Conservation (phyloP, 2,113 vertebrate genomes). For the Oriolus oriolus region DNA sequence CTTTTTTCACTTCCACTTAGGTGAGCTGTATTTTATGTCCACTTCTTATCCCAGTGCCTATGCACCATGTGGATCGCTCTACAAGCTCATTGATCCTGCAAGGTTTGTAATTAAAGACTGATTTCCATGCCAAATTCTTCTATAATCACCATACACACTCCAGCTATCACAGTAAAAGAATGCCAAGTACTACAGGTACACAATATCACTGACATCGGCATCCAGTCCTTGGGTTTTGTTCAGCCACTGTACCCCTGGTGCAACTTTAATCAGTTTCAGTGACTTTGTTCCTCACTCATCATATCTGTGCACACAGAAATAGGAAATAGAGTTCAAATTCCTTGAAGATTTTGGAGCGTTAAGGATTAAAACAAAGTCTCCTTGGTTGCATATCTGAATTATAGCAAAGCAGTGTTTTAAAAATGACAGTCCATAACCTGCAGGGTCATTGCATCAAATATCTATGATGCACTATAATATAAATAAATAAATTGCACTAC, state of each 20-base stretch:
- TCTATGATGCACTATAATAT: not conserved
- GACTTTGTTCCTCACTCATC: not conserved
- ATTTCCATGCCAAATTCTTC: not conserved
- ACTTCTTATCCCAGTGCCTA: constrained; percentile 78
- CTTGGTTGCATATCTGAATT: not conserved
- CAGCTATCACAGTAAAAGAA: not conserved
- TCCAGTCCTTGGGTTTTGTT: not conserved
- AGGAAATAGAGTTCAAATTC: not conserved
- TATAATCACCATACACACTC: not conserved
- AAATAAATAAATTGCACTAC: not conserved
- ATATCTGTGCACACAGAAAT: not conserved
- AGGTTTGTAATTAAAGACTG: constrained; percentile 69
- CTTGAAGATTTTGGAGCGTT: not conserved
- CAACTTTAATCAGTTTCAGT: not conserved
- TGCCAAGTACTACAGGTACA: not conserved
- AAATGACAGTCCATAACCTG: not conserved
- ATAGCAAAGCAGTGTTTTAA: not conserved
- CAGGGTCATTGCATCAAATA: not conserved
- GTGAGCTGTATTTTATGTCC: constrained; percentile 85
- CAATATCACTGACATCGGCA: not conserved
- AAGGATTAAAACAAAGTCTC: not conserved
- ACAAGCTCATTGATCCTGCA: constrained; percentile 84
- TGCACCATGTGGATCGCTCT: constrained; percentile 74
- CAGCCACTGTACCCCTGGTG: not conserved
- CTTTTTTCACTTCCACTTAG: constrained; percentile 47